phyloP scores from a whole-genome alignment of 2,113 vertebrate species.

The Lasiurus borealis region DNA sequence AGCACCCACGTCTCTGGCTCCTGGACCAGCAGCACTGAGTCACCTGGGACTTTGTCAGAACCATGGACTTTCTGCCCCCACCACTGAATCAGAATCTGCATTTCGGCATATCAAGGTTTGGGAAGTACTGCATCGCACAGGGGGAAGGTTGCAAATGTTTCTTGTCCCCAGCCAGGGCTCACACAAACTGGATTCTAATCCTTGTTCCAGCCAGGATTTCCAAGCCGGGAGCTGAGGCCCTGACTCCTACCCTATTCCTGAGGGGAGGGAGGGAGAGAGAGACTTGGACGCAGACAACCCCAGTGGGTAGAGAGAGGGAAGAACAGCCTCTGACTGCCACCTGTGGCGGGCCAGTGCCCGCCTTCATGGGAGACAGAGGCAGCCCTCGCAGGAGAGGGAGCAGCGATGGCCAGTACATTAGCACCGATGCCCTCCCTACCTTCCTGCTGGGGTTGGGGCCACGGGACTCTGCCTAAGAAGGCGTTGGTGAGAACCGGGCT shows the following conservation, averaged over 20 bases:
- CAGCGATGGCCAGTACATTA: accelerated
- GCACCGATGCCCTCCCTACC: background rate
- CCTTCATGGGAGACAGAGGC: background rate
- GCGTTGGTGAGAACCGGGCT: background rate
- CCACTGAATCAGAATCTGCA: background rate
- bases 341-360: background rate
- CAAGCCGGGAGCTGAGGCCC: background rate
- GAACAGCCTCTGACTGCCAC: background rate
- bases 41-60: background rate
- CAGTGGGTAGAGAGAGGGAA: background rate
- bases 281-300: background rate
- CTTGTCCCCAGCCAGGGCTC: background rate
- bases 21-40: background rate
- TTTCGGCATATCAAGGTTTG: background rate
- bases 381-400: background rate
- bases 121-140: background rate
- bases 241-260: background rate
- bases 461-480: too few species aligned
- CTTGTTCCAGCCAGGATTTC: background rate
- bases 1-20: background rate
- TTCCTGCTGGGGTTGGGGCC: background rate
- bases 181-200: background rate
- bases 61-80: background rate
- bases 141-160: background rate
- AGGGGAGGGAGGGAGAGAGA: too few species aligned